Conservation (phyloP, 2,888 invertebrate species). For the Salticus scenicus region DNA sequence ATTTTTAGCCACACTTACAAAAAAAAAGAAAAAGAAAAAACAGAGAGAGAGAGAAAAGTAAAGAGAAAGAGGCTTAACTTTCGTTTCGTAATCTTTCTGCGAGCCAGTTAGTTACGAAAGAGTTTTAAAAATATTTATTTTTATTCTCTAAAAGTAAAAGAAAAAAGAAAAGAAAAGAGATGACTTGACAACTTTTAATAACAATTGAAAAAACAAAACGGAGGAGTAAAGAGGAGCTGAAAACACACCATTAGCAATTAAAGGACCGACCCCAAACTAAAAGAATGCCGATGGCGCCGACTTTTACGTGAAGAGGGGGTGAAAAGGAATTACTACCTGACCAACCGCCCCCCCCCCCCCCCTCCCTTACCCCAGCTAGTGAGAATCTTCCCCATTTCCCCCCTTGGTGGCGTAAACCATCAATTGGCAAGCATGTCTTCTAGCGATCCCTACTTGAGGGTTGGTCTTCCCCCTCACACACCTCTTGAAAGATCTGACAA, state of each 20-base stretch:
- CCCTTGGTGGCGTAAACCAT: slow-evolving; percentile 28
- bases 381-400: neutral
- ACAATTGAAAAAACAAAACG: slow-evolving; percentile 18
- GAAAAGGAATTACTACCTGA: slow-evolving; percentile 39
- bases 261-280: slow-evolving; percentile 61
- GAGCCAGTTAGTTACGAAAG: slow-evolving; percentile 56
- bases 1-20: too few relatives aligned
- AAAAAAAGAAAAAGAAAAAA: too few relatives aligned
- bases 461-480: slow-evolving; percentile 22
- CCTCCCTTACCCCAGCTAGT: too few relatives aligned
- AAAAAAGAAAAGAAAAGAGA: slow-evolving; percentile 36
- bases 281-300: slow-evolving; percentile 63
- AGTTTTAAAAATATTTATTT: neutral
- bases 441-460: slow-evolving; percentile 38
- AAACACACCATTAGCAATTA: slow-evolving; percentile 57
- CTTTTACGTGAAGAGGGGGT: slow-evolving; percentile 3
- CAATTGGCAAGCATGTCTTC: slow-evolving; percentile 64
- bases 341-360: slow-evolving; percentile 21
- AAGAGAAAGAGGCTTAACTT: too few relatives aligned
- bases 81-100: slow-evolving; percentile 46
- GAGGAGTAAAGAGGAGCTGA: slow-evolving; percentile 28
- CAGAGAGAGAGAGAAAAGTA: neutral
- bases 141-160: neutral
- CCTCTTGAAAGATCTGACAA: slow-evolving; percentile 42
- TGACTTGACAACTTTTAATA: slow-evolving; percentile 66